Base-by-base conservation (phyloP, 2,888 invertebrate genomes). In the Allygus modestus region DNA sequence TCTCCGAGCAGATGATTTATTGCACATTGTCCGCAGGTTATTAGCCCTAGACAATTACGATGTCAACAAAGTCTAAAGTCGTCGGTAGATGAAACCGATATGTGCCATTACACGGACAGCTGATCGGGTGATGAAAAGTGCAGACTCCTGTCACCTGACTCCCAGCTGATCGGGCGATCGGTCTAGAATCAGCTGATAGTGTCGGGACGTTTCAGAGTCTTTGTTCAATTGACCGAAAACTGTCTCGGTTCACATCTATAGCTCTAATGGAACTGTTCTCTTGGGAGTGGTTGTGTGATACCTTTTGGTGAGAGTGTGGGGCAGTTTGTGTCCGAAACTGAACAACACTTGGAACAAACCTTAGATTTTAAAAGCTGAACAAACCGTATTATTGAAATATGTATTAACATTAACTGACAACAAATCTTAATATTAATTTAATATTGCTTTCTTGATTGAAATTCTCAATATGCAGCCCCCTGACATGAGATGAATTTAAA, bases 11-110 rank as follows among this genome's bases (percentile, higher is more conserved):
- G 54, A 79, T 54, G 58, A 54, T 79, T 79, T 79, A 79, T 79
- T 79, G 33, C 11, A 11, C 58, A 79, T 79, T 79, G 79, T 79
- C 54, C 37, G 7, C 33, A n/a, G 37, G 75, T 77, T 46, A 77
- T 77, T 77, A 77, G 75, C 46, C 41, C 28, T 5, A 23, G 46
- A 5, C 75, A 51, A 77, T 77, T 46, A 77, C 75, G 41, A 23
- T 43, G 73, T 73, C 73, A 71, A 73, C 73, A 73, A 58, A 58
- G 23, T 43, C 43, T 43, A 73, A 58, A 58, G 23, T 43, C 43
- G 73, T 73, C n/a, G 43, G 33, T 23, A 28, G 65, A 65, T 31
- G 31, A 28, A 23, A 65, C 65, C 65, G 28, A 65, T 65, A 65
- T 28, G 65, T 65, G 65, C n/a, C 28, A 65, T 65, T 12, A 65